Percentiles rank a stretch among this genome's conserved stretches.
These are phyloP conservation scores for Trissolcus japonicus DNA, from an alignment of 2,888 invertebrate species.

Conservation along the genomic window DNA sequence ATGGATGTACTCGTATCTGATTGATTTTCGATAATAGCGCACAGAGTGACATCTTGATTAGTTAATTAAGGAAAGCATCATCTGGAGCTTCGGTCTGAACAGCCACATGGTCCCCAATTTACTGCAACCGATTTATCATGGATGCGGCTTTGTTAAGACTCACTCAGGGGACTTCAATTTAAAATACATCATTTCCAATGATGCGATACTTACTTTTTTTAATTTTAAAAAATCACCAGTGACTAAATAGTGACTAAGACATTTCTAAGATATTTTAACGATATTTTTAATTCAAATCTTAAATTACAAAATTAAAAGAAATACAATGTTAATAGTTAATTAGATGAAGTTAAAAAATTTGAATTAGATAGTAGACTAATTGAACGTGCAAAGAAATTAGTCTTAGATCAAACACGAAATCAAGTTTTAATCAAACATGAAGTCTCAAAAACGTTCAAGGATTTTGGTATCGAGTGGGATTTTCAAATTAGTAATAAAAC, in stretches of 20 bases:
- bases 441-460: conserved; percentile 21
- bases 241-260: no score
- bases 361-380: no score
- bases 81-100: not conserved
- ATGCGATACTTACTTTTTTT: not conserved
- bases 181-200: not conserved
- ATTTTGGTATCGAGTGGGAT: no score
- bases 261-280: no score
- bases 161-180: conserved; percentile 4
- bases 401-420: conserved; percentile 14
- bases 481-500: no score
- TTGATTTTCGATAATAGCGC: not conserved
- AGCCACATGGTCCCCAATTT: conserved; percentile 6
- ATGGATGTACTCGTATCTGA: not conserved
- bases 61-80: conserved; percentile 5
- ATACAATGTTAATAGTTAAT: no score
- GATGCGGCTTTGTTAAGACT: conserved; percentile 3
- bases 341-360: no score
- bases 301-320: no score
- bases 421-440: conserved; percentile 16
- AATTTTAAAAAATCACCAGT: no score
- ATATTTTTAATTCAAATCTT: no score
- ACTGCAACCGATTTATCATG: conserved; percentile 20
- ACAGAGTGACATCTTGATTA: conserved; percentile 1
- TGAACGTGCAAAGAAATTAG: no score